phyloP scores from a whole-genome alignment of 2,888 invertebrate genomes.

The Spialia ferax region DNA sequence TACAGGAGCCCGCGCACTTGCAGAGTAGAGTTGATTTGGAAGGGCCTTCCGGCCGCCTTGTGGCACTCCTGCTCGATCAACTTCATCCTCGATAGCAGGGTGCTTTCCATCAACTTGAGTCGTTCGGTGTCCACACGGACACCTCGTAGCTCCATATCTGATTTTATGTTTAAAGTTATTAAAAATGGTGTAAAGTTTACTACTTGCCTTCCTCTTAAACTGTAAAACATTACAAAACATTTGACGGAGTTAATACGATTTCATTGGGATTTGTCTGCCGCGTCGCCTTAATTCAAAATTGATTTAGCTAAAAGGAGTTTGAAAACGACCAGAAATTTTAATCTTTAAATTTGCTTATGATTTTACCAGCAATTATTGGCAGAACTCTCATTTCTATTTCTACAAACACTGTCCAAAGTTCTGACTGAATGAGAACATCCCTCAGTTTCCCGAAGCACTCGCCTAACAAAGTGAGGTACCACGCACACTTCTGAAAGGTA shows the following conservation, averaged over 20 bases:
- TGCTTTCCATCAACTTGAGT: conserved; percentile 66
- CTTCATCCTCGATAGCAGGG: conserved; percentile 61
- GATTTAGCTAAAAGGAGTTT: too few species aligned
- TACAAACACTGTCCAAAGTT: conserved; percentile 72
- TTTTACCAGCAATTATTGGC: conserved; percentile 73
- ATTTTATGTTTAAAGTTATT: background rate
- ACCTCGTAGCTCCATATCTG: conserved; percentile 76
- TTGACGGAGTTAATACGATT: too few species aligned
- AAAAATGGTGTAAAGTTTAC: background rate
- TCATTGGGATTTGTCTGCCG: too few species aligned
- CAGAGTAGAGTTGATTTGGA: conserved; percentile 72
- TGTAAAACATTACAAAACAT: background rate
- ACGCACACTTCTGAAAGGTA: conserved; percentile 63
- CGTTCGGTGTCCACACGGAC: conserved; percentile 64
- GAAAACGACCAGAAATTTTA: too few species aligned
- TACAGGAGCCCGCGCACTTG: conserved; percentile 77
- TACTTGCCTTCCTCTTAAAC: too few species aligned
- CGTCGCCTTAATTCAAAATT: too few species aligned
- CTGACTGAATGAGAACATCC: conserved; percentile 55
- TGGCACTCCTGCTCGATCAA: conserved; percentile 67
- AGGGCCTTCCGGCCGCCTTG: conserved; percentile 67
- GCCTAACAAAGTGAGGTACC: conserved; percentile 61
- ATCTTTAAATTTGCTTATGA: too few species aligned
- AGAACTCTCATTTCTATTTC: conserved; percentile 77
- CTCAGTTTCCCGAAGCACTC: conserved; percentile 55